phyloP scores from a whole-genome alignment of 2,113 vertebrate genomes.

The Catagonus wagneri region DNA sequence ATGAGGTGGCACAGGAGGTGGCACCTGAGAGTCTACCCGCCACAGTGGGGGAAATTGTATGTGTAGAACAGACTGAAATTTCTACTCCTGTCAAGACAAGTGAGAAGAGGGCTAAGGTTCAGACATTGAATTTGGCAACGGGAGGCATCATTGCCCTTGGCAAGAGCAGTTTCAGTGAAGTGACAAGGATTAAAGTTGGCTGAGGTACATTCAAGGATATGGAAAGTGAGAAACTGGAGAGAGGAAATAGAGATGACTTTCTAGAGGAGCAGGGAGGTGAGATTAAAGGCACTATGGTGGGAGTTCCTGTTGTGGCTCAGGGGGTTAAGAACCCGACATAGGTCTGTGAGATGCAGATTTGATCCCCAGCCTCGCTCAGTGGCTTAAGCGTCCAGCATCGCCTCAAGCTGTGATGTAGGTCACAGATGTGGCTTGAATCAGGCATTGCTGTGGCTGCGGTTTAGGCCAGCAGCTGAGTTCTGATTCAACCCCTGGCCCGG shows the following conservation, averaged over 20 bases:
- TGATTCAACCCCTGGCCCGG: too few relatives aligned
- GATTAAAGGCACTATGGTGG: background rate
- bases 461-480: too few relatives aligned
- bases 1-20: background rate
- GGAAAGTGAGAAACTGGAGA: background rate
- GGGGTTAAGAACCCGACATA: too few relatives aligned
- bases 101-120: background rate
- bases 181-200: background rate
- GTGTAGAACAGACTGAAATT: background rate
- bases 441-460: too few relatives aligned
- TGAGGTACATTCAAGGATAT: background rate
- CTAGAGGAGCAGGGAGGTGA: background rate
- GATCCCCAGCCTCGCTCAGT: too few relatives aligned
- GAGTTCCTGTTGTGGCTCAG: too few relatives aligned
- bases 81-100: background rate
- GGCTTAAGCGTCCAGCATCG: too few relatives aligned
- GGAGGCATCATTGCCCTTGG: background rate
- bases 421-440: too few relatives aligned
- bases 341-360: too few relatives aligned
- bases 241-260: background rate
- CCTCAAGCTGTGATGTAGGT: too few relatives aligned
- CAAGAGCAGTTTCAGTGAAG: background rate
- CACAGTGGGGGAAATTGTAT: background rate
- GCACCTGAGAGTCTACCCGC: background rate
- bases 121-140: background rate